Conservation (phyloP, 2,797 vertebrate genomes). For the Glyptemys insculpta region DNA sequence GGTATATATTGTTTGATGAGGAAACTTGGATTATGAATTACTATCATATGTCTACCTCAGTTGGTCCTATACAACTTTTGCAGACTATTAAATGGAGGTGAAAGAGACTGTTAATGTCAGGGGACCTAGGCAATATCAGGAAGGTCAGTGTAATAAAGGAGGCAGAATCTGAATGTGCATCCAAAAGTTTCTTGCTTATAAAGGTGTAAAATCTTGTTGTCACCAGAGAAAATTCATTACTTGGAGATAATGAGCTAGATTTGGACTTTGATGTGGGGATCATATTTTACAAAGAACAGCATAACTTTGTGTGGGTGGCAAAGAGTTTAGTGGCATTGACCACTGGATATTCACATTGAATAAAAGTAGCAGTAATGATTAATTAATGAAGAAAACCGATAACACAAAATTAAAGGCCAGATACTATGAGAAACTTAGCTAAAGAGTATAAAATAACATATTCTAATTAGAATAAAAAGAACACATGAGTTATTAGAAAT, state of each 20-base stretch:
- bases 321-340: neutral
- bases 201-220: neutral
- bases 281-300: neutral
- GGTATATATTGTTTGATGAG: neutral
- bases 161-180: neutral
- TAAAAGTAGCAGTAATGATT: neutral
- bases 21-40: conserved; percentile 26
- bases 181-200: neutral
- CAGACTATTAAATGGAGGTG: neutral
- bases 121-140: neutral
- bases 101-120: neutral
- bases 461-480: neutral
- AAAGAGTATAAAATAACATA: neutral
- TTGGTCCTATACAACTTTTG: conserved; percentile 20
- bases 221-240: conserved; percentile 11
- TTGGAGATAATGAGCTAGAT: conserved; percentile 2
- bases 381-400: neutral
- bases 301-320: neutral
- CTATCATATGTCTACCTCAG: neutral
- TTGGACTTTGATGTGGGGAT: neutral
- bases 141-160: neutral
- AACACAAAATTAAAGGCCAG: conserved; percentile 9
- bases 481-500: neutral
- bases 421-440: neutral
- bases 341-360: neutral